Base-by-base conservation (phyloP, 2,113 vertebrate species). In the Gymnarchus niloticus region DNA sequence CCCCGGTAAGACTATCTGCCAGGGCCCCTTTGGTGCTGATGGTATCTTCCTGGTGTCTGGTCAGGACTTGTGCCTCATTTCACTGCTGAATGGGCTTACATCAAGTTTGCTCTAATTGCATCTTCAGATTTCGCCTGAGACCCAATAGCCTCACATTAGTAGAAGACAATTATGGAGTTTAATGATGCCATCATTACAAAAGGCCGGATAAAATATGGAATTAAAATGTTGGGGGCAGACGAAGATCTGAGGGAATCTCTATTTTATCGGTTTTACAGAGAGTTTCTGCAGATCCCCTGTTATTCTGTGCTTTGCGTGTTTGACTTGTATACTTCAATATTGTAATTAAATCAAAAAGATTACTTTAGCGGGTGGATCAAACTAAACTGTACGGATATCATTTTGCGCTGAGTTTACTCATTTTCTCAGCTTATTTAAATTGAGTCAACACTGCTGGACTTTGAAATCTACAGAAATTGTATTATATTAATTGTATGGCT, bases 41-140 rank as follows among this genome's bases (percentile, higher is more conserved):
- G 92, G 89, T 88, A 91, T 93, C 92, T 91, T 87, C 87, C 87
- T 14, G 3, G 28, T 89, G 89, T 90, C 89, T 89, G 90, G 87
- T 91, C 88, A 88, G 88, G 89, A n/a, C 89, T 87, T 87, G 89
- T 87, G 92, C 90, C 90, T 90, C 86, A 91, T 94, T 93, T 92
- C 92, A 93, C 92, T 81, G 93, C 92, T 92, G 92, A 93, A 91
- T 90, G 89, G 91, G 89, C 93, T 93, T 91, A 92, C 92, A 92
- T 92, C 91, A 92, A 90, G 89, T 90, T 87, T 88, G 90, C 90
- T 89, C 89, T 54, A 80, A 91, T 87, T 89, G 86, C 88, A 87
- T 91, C 88, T 89, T 88, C 89, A 81, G 86, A 92, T 87, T 78
- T 88, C 87, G 90, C 87, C 91, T 86, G 59, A 52, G 91, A 93